Evolutionary conservation across 2,888 invertebrate species (phyloP).

Genomic region (Melitaea athalia): DNA sequence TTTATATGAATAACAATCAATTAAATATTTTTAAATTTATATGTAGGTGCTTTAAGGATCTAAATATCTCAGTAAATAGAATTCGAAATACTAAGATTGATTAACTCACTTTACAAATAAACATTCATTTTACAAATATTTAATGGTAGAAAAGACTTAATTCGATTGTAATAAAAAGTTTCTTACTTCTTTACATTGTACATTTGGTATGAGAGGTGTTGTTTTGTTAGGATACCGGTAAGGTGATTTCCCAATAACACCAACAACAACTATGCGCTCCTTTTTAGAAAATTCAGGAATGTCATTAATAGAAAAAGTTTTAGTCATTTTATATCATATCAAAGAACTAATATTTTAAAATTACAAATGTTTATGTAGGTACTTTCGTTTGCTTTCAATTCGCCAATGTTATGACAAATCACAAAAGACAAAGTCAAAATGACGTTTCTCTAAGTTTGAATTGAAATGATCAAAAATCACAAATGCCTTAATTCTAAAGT

Average conservation of each 20-base stretch:
- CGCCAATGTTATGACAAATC: not conserved
- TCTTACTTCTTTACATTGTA: slow-evolving; percentile 68
- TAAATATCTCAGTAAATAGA: no score
- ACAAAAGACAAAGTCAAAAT: not conserved
- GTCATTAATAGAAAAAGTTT: slow-evolving; percentile 63
- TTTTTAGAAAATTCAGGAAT: slow-evolving; percentile 75
- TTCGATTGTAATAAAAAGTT: not conserved
- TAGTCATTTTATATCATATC: slow-evolving; percentile 43
- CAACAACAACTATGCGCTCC: slow-evolving; percentile 86
- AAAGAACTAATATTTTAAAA: not conserved
- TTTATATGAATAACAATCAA: not conserved
- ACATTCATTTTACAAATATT: no score
- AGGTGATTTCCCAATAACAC: slow-evolving; percentile 87
- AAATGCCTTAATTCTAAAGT: not conserved
- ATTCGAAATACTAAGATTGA: no score
- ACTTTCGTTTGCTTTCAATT: not conserved
- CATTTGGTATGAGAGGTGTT: slow-evolving; percentile 79
- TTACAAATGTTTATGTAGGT: not conserved
- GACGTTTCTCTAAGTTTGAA: not conserved
- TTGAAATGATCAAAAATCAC: not conserved
- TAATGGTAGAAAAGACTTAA: not conserved
- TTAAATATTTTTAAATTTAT: no score
- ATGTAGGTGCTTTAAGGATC: no score
- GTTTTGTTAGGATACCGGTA: slow-evolving; percentile 86
- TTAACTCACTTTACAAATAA: no score